phyloP scores from a whole-genome alignment of 2,888 invertebrate species.

The Cantharis lateralis region DNA sequence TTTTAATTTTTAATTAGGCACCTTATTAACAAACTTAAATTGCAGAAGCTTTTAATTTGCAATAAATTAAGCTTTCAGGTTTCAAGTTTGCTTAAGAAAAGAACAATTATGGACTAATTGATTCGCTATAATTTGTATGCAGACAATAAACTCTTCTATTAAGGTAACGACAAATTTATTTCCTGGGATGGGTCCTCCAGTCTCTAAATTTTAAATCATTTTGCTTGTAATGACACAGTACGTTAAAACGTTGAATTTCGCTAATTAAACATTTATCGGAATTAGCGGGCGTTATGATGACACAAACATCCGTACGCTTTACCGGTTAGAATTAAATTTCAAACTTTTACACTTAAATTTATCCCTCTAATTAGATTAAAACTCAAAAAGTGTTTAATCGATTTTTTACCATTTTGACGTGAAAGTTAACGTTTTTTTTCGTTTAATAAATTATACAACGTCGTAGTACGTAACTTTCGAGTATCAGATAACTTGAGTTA shows the following conservation, averaged over 20 bases:
- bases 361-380: neutral
- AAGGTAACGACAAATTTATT: slow-evolving; percentile 11
- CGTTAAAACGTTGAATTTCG: slow-evolving; percentile 8
- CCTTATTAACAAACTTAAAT: neutral
- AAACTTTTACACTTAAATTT: neutral
- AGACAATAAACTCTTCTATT: neutral
- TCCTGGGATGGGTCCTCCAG: neutral
- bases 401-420: neutral
- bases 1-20: neutral
- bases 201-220: slow-evolving; percentile 2
- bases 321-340: neutral
- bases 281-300: slow-evolving; percentile 7
- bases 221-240: slow-evolving; percentile 7
- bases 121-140: slow-evolving; percentile 10
- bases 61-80: neutral
- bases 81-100: neutral
- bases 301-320: slow-evolving; percentile 1
- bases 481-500: neutral
- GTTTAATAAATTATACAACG: neutral
- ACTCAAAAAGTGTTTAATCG: neutral
- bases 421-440: neutral
- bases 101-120: neutral
- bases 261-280: slow-evolving; percentile 6
- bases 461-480: neutral
- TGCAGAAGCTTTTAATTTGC: slow-evolving; percentile 3